phyloP scores from a whole-genome alignment of 2,797 vertebrate genomes.

The Notolabrus celidotus region DNA sequence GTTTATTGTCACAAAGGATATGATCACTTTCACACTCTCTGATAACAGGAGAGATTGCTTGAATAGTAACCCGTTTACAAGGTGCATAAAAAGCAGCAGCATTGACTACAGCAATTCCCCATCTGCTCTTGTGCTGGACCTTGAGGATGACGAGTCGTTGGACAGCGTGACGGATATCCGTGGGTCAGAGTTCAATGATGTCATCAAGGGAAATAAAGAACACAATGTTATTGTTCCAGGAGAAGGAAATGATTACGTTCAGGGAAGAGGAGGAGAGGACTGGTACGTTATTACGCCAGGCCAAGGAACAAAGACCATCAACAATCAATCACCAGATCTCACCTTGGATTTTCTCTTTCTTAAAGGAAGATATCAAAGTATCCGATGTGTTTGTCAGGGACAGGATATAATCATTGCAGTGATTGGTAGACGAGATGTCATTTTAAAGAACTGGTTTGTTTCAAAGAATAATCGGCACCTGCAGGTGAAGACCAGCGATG shows the following conservation, averaged over 20 bases:
- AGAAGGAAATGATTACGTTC: constrained; percentile 48
- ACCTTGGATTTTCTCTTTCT: constrained; percentile 54
- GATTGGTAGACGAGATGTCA: background rate
- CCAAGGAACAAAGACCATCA: constrained; percentile 65
- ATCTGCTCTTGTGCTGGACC: constrained; percentile 30
- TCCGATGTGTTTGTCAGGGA: constrained; percentile 37
- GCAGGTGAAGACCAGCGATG: constrained; percentile 61
- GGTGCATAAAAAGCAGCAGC: constrained; percentile 51
- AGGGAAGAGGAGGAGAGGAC: constrained; percentile 65
- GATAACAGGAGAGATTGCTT: constrained; percentile 35
- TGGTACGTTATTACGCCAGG: constrained; percentile 65
- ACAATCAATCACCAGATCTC: constrained; percentile 60
- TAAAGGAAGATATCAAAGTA: constrained; percentile 39
- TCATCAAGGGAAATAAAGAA: constrained; percentile 61
- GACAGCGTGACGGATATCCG: constrained; percentile 44
- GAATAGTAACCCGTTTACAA: constrained; percentile 15
- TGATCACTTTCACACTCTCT: constrained; percentile 62
- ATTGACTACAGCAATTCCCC: constrained; percentile 60
- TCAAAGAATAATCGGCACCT: constrained; percentile 63
- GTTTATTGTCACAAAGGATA: constrained; percentile 51
- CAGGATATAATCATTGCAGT: constrained; percentile 13
- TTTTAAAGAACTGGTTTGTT: constrained; percentile 61
- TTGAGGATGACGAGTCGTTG: constrained; percentile 41
- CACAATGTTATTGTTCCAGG: constrained; percentile 53
- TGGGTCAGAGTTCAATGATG: constrained; percentile 47